Conservation (phyloP, 2,113 vertebrate genomes). For the Eptesicus fuscus region DNA sequence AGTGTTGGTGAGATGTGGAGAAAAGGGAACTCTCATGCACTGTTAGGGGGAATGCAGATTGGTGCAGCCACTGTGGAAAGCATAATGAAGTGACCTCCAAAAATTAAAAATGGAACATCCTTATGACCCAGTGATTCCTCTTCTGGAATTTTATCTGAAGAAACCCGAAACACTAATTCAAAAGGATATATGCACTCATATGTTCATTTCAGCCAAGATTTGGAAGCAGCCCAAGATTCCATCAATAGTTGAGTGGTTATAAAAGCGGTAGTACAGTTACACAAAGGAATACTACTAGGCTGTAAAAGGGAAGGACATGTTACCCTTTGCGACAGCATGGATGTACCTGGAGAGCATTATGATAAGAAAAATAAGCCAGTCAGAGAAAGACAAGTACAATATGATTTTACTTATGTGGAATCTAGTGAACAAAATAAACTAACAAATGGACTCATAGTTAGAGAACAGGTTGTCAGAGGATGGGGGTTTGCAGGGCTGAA, state of each 20-base stretch:
- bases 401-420: neutral
- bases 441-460: neutral
- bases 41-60: neutral
- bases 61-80: neutral
- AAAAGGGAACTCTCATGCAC: neutral
- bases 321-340: neutral
- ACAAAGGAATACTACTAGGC: neutral
- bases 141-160: neutral
- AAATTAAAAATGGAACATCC: neutral
- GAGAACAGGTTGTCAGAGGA: neutral
- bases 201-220: neutral
- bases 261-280: neutral
- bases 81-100: neutral
- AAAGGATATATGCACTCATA: neutral
- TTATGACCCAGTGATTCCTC: neutral
- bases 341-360: neutral
- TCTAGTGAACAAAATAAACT: neutral
- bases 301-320: neutral
- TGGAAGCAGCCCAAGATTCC: neutral
- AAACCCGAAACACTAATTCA: neutral
- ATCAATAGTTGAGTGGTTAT: neutral
- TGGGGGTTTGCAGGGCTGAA: neutral
- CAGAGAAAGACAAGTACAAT: neutral
- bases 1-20: neutral
- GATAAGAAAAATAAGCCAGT: too few species aligned